These are phyloP conservation scores for Pomacea canaliculata DNA, from an alignment of 2,888 invertebrate species.

Conservation along the genomic window DNA sequence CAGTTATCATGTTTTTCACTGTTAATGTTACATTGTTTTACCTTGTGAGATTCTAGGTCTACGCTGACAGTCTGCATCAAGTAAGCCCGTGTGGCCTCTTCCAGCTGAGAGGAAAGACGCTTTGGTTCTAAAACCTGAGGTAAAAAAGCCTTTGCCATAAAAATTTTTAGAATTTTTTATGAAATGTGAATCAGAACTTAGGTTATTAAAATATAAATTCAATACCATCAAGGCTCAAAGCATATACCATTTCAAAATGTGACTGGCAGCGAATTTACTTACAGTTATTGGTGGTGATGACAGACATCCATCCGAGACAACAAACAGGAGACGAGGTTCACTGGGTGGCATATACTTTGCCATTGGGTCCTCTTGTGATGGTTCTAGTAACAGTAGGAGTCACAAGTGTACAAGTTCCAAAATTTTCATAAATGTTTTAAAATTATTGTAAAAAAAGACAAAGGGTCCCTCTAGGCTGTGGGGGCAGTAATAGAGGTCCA, in stretches of 20 bases:
- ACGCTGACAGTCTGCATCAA: slow-evolving; percentile 49
- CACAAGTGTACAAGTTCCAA: neutral
- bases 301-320: slow-evolving; percentile 51
- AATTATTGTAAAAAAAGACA: no score
- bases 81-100: slow-evolving; percentile 52
- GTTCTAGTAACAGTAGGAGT: slow-evolving; percentile 35
- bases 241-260: neutral
- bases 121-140: slow-evolving; percentile 55
- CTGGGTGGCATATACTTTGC: slow-evolving; percentile 45
- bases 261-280: neutral
- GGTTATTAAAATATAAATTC: slow-evolving; percentile 5
- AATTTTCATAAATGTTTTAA: neutral
- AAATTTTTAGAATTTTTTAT: neutral
- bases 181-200: neutral
- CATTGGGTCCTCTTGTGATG: slow-evolving; percentile 56
- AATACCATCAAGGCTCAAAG: neutral
- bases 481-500: no score
- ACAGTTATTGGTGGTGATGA: slow-evolving; percentile 64
- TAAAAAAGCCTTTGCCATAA: slow-evolving; percentile 1
- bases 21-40: neutral
- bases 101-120: slow-evolving; percentile 48
- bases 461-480: no score
- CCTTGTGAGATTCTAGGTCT: slow-evolving; percentile 30
- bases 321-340: slow-evolving; percentile 57
- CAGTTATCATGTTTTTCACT: neutral